These are phyloP conservation scores for Bradypus variegatus DNA, from an alignment of 2,797 vertebrate genomes.

Conservation along the genomic window DNA sequence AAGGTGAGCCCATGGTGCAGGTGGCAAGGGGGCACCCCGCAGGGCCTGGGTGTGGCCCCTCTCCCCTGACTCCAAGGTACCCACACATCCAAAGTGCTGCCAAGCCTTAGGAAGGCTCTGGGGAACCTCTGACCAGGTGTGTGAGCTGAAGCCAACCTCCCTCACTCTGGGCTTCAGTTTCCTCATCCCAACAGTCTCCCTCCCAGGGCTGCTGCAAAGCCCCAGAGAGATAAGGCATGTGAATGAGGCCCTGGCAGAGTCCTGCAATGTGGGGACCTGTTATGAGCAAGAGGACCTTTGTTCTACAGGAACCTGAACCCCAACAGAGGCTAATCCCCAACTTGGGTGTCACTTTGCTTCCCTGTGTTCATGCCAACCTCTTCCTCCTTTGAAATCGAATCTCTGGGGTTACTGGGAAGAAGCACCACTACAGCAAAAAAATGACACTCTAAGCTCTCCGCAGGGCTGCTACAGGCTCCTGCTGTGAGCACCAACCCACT, in stretches of 20 bases:
- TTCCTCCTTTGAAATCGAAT: constrained; percentile 42
- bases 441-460: background rate
- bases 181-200: background rate
- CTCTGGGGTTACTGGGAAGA: background rate
- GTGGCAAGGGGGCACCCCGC: too few species aligned
- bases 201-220: background rate
- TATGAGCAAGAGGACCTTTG: background rate
- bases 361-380: background rate
- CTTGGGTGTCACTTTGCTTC: constrained; percentile 1
- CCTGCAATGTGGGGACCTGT: background rate
- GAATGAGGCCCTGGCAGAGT: background rate
- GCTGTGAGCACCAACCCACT: background rate
- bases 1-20: constrained; percentile 73
- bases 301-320: constrained; percentile 18
- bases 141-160: background rate
- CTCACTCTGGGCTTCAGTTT: background rate
- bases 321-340: background rate
- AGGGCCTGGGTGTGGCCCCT: background rate
- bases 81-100: background rate
- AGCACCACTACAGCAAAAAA: background rate
- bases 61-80: background rate
- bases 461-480: background rate
- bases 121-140: background rate
- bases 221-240: background rate
- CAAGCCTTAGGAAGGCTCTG: background rate